Conservation (phyloP, 2,113 vertebrate genomes). For the Rhea pennata region DNA sequence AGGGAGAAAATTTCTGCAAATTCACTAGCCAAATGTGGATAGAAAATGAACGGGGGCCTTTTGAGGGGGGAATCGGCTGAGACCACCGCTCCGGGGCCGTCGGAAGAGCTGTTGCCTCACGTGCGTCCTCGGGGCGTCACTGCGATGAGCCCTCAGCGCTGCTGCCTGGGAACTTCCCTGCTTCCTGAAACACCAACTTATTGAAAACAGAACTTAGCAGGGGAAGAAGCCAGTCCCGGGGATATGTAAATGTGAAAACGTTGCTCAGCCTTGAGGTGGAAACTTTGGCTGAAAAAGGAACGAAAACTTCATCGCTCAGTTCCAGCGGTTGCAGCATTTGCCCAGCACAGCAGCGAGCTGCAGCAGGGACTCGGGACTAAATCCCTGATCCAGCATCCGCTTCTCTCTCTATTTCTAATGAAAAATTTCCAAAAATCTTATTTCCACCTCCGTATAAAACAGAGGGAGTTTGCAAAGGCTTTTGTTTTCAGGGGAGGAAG, state of each 20-base stretch:
- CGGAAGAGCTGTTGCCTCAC: no score
- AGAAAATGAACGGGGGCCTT: neutral
- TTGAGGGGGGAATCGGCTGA: neutral
- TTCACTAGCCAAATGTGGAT: neutral
- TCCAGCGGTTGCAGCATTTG: neutral
- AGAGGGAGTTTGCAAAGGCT: neutral
- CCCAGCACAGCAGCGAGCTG: rapidly evolving
- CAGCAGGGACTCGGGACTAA: neutral
- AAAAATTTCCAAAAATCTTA: neutral
- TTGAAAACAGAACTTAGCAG: neutral
- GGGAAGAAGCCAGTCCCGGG: neutral
- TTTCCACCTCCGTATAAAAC: neutral
- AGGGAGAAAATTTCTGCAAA: neutral
- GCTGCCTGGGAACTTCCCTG: neutral
- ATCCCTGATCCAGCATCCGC: rapidly evolving
- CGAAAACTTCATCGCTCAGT: neutral
- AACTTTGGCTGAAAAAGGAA: neutral
- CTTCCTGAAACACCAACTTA: neutral
- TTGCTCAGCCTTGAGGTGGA: neutral
- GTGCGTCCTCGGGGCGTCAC: no score
- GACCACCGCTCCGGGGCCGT: no score
- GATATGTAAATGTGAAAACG: neutral
- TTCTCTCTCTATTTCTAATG: neutral
- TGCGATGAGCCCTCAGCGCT: no score
- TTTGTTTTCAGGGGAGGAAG: neutral